Conservation (phyloP, 2,113 vertebrate species). For the Apodemus speciosus region DNA sequence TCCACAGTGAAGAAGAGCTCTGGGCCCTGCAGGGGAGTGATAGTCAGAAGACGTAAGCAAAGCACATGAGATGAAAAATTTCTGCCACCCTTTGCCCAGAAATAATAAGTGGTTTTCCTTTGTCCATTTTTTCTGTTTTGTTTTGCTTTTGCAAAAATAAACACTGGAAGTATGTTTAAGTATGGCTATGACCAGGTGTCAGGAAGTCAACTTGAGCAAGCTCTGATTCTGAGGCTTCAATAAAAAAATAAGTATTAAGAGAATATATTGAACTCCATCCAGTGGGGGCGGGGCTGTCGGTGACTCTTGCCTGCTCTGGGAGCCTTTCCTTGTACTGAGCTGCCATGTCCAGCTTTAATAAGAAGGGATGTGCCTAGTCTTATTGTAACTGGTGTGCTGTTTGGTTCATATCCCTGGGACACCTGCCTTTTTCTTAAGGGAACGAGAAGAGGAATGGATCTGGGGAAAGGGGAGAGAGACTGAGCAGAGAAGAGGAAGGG, state of each 20-base stretch:
- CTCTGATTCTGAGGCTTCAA: too few relatives aligned
- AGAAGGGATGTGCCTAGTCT: not conserved
- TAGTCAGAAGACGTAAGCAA: conserved; percentile 11
- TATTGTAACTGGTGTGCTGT: not conserved
- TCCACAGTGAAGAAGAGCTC: not conserved
- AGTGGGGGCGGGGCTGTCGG: not conserved
- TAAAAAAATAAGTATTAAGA: not conserved
- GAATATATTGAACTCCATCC: not conserved
- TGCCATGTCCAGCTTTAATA: not conserved
- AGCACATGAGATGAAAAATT: not conserved
- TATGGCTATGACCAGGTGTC: not conserved
- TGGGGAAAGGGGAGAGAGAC: not conserved
- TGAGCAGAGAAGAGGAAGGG: not conserved
- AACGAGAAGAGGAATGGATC: not conserved
- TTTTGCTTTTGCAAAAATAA: not conserved
- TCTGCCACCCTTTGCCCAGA: not conserved
- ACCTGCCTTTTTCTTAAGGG: not conserved
- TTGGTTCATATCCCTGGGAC: not conserved
- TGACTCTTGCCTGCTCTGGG: not conserved
- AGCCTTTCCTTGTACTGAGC: not conserved
- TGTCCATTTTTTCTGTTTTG: not conserved
- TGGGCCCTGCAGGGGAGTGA: not conserved
- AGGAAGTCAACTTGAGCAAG: not conserved
- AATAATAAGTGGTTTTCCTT: not conserved
- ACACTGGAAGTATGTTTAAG: conserved; percentile 19